These are phyloP conservation scores for Laodelphax striatellus DNA, from an alignment of 1,140 invertebrate species.

Conservation along the genomic window DNA sequence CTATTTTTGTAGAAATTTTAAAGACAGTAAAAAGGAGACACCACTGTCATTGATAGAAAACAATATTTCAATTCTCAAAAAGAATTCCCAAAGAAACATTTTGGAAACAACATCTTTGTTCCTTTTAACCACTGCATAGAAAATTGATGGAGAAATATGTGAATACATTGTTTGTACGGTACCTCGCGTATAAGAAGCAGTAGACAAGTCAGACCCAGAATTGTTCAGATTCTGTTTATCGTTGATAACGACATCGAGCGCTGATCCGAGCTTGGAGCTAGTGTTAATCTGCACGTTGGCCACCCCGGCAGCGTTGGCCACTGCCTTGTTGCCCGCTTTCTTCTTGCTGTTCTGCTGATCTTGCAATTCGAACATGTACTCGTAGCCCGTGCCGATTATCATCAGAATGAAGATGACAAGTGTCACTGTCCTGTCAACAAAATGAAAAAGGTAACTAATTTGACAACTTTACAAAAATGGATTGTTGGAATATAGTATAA, in stretches of 20 bases:
- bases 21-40: too few relatives aligned
- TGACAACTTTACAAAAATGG: too few relatives aligned
- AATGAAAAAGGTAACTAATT: constrained; percentile 3
- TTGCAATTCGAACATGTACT: constrained; percentile 3
- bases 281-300: not conserved
- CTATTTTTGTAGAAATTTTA: too few relatives aligned
- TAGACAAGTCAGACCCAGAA: constrained; percentile 9
- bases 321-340: constrained; percentile 2
- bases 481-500: too few relatives aligned
- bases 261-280: not conserved
- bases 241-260: not conserved
- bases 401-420: constrained; percentile 6
- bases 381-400: constrained; percentile 9
- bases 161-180: too few relatives aligned
- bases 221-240: not conserved
- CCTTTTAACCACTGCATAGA: too few relatives aligned
- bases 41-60: too few relatives aligned
- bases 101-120: too few relatives aligned
- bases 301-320: not conserved
- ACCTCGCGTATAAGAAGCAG: not conserved
- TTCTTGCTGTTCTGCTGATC: constrained; percentile 7
- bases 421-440: constrained; percentile 3
- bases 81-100: too few relatives aligned
- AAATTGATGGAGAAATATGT: too few relatives aligned
- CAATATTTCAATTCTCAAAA: too few relatives aligned